These are phyloP conservation scores for Scolopax bukidnonensis DNA, from an alignment of 2,797 vertebrate species.

Conservation along the genomic window DNA sequence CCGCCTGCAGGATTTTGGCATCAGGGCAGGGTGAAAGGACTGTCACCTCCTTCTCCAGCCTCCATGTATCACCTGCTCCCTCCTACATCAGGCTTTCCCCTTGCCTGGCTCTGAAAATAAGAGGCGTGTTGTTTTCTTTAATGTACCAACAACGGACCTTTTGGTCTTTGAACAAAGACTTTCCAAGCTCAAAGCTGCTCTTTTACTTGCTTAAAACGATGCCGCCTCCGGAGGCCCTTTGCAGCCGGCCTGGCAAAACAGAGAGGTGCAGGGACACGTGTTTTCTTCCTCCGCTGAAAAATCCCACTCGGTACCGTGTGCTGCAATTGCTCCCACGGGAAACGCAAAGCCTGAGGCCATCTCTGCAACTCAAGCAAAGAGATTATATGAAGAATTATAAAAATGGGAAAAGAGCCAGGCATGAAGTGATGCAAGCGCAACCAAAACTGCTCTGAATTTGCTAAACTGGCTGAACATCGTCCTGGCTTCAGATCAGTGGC, in stretches of 20 bases:
- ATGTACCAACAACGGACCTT: neutral
- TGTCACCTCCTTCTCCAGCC: neutral
- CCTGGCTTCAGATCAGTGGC: neutral
- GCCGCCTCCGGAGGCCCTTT: neutral
- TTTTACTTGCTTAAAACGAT: neutral
- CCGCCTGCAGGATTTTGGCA: neutral
- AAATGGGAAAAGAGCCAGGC: neutral
- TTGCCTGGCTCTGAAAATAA: neutral
- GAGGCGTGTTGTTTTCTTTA: neutral
- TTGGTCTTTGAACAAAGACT: neutral
- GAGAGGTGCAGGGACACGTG: rapidly evolving
- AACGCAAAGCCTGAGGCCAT: neutral
- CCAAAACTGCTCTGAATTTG: neutral
- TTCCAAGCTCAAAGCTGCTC: neutral
- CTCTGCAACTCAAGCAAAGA: neutral
- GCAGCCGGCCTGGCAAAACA: neutral
- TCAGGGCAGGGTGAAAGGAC: neutral
- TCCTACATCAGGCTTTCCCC: neutral
- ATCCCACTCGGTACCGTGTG: neutral
- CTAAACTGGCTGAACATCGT: neutral
- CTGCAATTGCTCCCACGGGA: neutral
- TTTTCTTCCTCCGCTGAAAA: neutral
- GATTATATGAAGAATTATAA: neutral
- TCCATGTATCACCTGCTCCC: neutral
- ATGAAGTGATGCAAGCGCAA: neutral